Percentiles rank a stretch among this genome's conserved stretches.
Evolutionary conservation across 2,888 invertebrate genomes (phyloP).

Genomic region (Athalia circularis): DNA sequence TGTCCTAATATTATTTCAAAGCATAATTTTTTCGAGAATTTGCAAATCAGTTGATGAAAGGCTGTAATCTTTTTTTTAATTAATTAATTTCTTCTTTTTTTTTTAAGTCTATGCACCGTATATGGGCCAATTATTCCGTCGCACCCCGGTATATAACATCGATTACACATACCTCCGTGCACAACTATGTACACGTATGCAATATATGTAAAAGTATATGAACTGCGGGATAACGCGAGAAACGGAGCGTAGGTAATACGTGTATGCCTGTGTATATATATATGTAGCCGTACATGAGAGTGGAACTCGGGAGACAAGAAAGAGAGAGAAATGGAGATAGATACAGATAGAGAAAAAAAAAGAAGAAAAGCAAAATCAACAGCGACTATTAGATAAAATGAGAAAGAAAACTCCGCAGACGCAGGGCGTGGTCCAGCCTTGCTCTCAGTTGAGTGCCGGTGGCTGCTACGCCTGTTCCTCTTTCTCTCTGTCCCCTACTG

Average conservation of each 20-base stretch:
- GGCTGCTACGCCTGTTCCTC: slow-evolving; percentile 25
- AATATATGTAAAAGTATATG: slow-evolving; percentile 15
- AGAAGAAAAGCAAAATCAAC: slow-evolving; percentile 26
- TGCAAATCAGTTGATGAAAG: too few species aligned
- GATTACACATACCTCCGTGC: not conserved
- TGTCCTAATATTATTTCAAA: too few species aligned
- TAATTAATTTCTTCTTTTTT: too few species aligned
- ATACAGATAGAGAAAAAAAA: slow-evolving; percentile 41
- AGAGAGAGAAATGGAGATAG: slow-evolving; percentile 47
- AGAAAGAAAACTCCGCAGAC: slow-evolving; percentile 67
- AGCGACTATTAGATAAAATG: slow-evolving; percentile 47
- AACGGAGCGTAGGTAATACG: slow-evolving; percentile 29
- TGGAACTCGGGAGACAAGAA: slow-evolving; percentile 46
- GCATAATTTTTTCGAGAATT: too few species aligned
- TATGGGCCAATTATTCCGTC: too few species aligned
- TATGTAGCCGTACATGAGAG: slow-evolving; percentile 27
- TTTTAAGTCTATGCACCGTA: too few species aligned
- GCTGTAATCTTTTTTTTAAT: too few species aligned
- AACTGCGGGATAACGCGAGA: slow-evolving; percentile 40
- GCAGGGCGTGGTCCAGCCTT: slow-evolving; percentile 74
- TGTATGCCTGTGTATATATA: not conserved
- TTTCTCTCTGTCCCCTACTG: slow-evolving; percentile 28
- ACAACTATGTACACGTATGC: slow-evolving; percentile 2
- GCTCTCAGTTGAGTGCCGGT: slow-evolving; percentile 63
- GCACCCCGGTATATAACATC: slow-evolving; percentile 48